Conservation (phyloP, 1,140 invertebrate species). For the Leptonema lineaticorne region DNA sequence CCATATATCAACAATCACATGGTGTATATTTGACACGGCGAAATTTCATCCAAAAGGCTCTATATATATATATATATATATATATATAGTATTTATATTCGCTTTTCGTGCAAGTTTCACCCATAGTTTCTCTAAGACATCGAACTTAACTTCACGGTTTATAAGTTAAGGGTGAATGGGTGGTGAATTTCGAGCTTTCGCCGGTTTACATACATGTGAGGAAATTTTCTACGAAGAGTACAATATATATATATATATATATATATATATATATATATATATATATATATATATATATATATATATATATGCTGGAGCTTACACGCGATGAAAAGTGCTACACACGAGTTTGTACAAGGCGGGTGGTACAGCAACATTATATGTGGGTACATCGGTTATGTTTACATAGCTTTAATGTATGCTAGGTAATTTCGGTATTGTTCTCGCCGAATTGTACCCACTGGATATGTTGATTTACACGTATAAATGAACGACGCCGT, state of each 20-base stretch:
- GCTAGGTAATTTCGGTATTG: conserved; percentile 42
- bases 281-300: no score
- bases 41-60: no score
- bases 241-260: no score
- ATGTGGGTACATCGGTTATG: conserved; percentile 35
- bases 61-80: no score
- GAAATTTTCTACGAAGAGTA: background rate
- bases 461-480: conserved; percentile 32
- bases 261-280: no score
- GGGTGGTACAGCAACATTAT: no score
- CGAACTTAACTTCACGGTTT: conserved; percentile 31
- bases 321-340: conserved; percentile 25
- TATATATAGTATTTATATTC: no score
- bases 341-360: conserved; percentile 39
- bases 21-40: no score
- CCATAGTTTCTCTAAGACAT: conserved; percentile 38
- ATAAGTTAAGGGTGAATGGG: no score
- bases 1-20: no score
- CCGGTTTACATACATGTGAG: conserved; percentile 6
- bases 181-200: background rate
- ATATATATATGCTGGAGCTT: background rate
- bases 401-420: conserved; percentile 39
- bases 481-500: conserved; percentile 40
- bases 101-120: conserved; percentile 35
- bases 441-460: conserved; percentile 32